Percentiles rank a stretch among this genome's conserved stretches.
phyloP scores from a whole-genome alignment of 2,797 vertebrate genomes.

The Paguma larvata region DNA sequence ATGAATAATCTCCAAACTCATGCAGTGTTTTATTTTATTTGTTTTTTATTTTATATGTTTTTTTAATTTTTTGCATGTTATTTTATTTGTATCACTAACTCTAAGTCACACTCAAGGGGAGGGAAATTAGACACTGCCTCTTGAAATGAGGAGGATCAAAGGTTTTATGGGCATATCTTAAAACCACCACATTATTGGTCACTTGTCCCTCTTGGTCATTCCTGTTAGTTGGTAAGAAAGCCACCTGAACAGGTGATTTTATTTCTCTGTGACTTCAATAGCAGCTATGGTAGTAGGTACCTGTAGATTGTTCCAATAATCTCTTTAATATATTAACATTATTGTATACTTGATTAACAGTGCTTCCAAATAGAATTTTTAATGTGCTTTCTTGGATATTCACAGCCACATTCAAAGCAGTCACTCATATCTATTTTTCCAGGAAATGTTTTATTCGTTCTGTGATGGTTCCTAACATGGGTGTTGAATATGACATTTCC shows the following conservation, averaged over 20 bases:
- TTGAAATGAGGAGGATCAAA: constrained; percentile 9
- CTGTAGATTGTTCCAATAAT: background rate
- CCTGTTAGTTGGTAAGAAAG: background rate
- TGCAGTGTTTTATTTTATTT: background rate
- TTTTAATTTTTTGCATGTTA: constrained; percentile 33
- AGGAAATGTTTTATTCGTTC: background rate
- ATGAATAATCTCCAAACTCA: background rate
- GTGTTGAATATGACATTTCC: constrained; percentile 24
- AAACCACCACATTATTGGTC: background rate
- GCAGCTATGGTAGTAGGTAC: background rate
- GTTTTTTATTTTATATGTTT: background rate
- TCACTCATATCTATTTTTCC: background rate
- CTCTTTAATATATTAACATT: constrained; percentile 4
- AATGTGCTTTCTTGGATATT: background rate
- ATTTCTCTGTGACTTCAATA: background rate
- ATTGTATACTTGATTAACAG: constrained; percentile 32
- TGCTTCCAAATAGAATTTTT: background rate
- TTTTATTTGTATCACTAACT: background rate
- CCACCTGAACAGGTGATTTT: background rate
- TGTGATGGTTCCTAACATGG: background rate
- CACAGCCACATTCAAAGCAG: background rate
- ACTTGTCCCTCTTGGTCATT: background rate
- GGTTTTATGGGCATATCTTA: background rate
- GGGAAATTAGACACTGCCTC: background rate
- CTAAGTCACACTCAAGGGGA: background rate